Base-by-base conservation (phyloP, 2,113 vertebrate genomes). In the Bagarius yarrelli region DNA sequence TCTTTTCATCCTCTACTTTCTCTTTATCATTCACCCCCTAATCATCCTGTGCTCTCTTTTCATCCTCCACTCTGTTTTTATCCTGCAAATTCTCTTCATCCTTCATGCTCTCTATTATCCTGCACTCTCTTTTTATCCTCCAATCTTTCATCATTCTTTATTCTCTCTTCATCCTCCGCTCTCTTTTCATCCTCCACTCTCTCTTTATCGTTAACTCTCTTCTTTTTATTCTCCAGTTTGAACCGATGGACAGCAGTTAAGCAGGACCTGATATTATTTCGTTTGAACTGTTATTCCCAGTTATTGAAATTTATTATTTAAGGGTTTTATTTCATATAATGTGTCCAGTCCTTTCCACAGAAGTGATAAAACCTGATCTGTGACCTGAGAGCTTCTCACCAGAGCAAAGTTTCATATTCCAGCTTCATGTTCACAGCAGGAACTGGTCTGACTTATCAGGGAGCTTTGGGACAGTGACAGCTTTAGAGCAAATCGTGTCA, bases 401-500 rank as follows among this genome's bases (percentile, higher is more conserved):
- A 34, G 36, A 70, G 57, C 44, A 64, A 61, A 71, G 55, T 19
- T 76, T 25, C 19, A 25, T 59, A 50, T 72, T 70, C 64, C 64
- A 34, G 25, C 34, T 72, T 86, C 63, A 50, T 79, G 34, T 63
- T 57, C 79, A 21, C 69, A 80, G 73, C 11, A 78, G 60, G 53
- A 66, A 69, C 21, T 63, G 44, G 67, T 69, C 32, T n/a, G 69
- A 85, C 72, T 75, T 79, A 80, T 79, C 84, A 80, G 80, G 19
- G 63, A 82, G 25, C 55, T 75, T 61, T 47, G 52, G 70, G 61
- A 57, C 61, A 64, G 55, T 76, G 81, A 85, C 83, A 83, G 78
- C 55, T 85, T 83, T 81, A 83, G 50, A 44, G 30, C 5, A 55
- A 82, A 60, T 84, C 66, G 47, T 85, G 74, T 81, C 55, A n/a